These are phyloP conservation scores for Leptestheria dahalacensis DNA, from an alignment of 1,140 invertebrate genomes.

Conservation along the genomic window DNA sequence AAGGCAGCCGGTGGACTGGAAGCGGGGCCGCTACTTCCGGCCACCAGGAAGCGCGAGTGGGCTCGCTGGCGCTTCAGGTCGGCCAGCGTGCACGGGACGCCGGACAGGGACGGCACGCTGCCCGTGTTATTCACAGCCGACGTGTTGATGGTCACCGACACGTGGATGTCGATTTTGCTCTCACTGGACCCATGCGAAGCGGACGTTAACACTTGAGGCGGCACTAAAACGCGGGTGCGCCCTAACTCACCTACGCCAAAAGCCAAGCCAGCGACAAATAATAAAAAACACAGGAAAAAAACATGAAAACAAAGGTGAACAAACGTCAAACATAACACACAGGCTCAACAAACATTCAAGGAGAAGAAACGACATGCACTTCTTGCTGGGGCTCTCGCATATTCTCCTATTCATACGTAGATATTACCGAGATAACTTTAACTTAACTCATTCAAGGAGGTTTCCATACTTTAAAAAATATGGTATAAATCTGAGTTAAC, in stretches of 20 bases:
- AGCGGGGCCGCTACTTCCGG: neutral
- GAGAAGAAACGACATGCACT: no score
- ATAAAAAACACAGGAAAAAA: constrained; percentile 7
- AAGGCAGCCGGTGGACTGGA: neutral
- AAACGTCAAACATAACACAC: neutral
- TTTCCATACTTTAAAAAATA: constrained; percentile 10
- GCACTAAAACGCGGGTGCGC: constrained; percentile 26
- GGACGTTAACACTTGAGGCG: constrained; percentile 29
- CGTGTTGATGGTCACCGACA: constrained; percentile 46
- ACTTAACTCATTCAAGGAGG: neutral
- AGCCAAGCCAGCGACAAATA: neutral
- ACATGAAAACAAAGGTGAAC: constrained; percentile 1
- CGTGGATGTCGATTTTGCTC: constrained; percentile 75
- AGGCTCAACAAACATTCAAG: neutral
- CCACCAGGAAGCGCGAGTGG: constrained; percentile 39
- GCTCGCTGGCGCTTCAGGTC: constrained; percentile 79
- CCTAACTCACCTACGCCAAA: constrained; percentile 24
- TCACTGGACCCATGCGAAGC: constrained; percentile 47
- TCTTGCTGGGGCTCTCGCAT: no score
- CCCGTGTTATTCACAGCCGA: constrained; percentile 20
- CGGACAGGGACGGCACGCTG: constrained; percentile 1
- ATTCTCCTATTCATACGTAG: no score
- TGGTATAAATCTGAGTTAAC: neutral
- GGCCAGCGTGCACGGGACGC: constrained; percentile 43
- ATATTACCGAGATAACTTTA: neutral